Evolutionary conservation across 2,888 invertebrate species (phyloP), one percentile per base, ranked within the genome.

Genomic region (Tenthredo amoena): DNA sequence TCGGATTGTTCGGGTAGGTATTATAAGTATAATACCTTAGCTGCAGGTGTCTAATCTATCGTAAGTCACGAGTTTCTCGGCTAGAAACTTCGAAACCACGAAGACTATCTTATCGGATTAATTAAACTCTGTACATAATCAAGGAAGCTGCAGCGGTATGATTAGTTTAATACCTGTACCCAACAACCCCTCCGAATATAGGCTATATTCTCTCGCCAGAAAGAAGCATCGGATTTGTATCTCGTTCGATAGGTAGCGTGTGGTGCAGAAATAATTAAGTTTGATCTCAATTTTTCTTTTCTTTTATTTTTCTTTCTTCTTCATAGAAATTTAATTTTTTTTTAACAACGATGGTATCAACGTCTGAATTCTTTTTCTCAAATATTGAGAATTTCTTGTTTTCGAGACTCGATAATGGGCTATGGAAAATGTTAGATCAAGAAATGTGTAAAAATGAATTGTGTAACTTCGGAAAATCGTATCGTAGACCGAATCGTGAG

Each of bases 21-120:
- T n/a, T n/a, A 55, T 55, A 55, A 34, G 68, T 18, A 68, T 68
- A 15, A 74, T 43, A 26, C 18, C n/a, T 21, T 6, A 40, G n/a
- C 43, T 40, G 34, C 34, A 68, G 21, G 43, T 43, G 43, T 43
- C 18, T 74, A 43, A 74, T 40, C 40, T 43, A 34, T 26, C 4
- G 2, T 74, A 43, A 74, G n/a, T 43, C 72, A 43, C 21, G 6
- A 74, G 72, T 43, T 74, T 40, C 21, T 21, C 9, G n/a, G 40
- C 43, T 26, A 74, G 43, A 74, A 74, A 74, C 12, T 74, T 6
- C 3, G 72, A 74, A 43, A 74, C 43, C 72, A 43, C 10, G 40
- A 12, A 21, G 72, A 40, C 72, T 74, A 74, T 74, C 72, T 43
- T 43, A 18, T 26, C 68, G 43, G 72, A 74, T 40, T 74, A 74